phyloP scores from a whole-genome alignment of 2,888 invertebrate genomes.

The Drosophila suboccidentalis region DNA sequence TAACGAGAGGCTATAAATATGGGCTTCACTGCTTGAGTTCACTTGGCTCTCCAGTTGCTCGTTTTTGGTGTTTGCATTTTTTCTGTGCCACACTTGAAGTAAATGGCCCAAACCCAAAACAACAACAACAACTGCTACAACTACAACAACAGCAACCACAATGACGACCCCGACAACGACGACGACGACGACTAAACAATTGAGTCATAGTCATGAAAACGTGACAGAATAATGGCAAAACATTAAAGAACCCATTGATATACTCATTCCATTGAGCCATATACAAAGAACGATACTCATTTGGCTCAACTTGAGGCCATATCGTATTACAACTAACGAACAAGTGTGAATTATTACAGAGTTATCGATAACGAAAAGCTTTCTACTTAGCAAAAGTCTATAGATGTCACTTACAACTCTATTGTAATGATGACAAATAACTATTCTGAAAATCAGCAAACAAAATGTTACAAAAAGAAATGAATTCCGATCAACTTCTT shows the following conservation, averaged over 20 bases:
- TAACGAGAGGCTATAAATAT: constrained; percentile 30
- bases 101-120: constrained; percentile 44
- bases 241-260: constrained; percentile 56
- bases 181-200: constrained; percentile 33
- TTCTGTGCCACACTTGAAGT: constrained; percentile 42
- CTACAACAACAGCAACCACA: constrained; percentile 18
- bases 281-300: constrained; percentile 22
- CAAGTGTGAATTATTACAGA: constrained; percentile 24
- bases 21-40: constrained; percentile 24
- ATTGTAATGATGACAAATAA: background rate
- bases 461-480: background rate
- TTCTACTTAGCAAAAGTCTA: background rate
- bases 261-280: constrained; percentile 19
- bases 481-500: background rate
- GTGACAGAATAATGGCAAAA: constrained; percentile 76
- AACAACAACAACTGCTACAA: constrained; percentile 25
- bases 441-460: background rate
- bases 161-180: background rate
- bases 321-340: constrained; percentile 25
- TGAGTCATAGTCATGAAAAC: constrained; percentile 65
- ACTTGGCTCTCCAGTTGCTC: constrained; percentile 20
- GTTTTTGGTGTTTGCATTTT: background rate
- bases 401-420: background rate
- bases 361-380: constrained; percentile 17
- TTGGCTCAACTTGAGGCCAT: constrained; percentile 10